A percentile compares a stretch with the other conserved stretches of the same genome.
These are phyloP conservation scores for Eulithis prunata DNA, from an alignment of 2,888 invertebrate species.

Conservation along the genomic window DNA sequence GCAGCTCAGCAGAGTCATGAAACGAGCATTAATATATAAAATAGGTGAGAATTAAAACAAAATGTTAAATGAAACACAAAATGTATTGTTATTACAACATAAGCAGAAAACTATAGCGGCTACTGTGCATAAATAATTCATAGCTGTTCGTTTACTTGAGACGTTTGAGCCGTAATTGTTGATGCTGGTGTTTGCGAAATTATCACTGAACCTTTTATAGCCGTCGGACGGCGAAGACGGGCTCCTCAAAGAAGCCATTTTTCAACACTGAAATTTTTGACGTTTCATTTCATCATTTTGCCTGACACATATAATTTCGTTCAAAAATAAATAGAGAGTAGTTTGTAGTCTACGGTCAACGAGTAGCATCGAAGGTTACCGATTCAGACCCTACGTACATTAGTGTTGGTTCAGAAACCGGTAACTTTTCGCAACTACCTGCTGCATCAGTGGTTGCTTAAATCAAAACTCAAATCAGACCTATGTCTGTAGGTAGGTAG, in stretches of 20 bases:
- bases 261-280: conserved; percentile 63
- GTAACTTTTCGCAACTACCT: too few relatives aligned
- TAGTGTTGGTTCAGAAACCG: too few relatives aligned
- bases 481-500: too few relatives aligned
- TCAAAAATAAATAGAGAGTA: conserved; percentile 26
- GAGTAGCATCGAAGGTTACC: too few relatives aligned
- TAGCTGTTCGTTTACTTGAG: conserved; percentile 83
- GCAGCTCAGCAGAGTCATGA: conserved; percentile 41
- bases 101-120: conserved; percentile 72
- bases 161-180: conserved; percentile 86
- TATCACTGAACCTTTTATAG: conserved; percentile 87
- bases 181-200: conserved; percentile 82
- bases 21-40: conserved; percentile 47
- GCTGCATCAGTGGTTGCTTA: too few relatives aligned
- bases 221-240: conserved; percentile 86
- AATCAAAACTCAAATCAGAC: too few relatives aligned
- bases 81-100: conserved; percentile 79
- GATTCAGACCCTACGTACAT: too few relatives aligned
- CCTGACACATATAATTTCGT: conserved; percentile 29
- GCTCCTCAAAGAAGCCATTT: conserved; percentile 84
- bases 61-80: conserved; percentile 70
- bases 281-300: conserved; percentile 28
- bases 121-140: conserved; percentile 77
- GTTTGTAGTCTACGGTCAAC: too few relatives aligned
- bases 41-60: conserved; percentile 72